phyloP scores from a whole-genome alignment of 2,113 vertebrate genomes.

The Nannospalax galili region DNA sequence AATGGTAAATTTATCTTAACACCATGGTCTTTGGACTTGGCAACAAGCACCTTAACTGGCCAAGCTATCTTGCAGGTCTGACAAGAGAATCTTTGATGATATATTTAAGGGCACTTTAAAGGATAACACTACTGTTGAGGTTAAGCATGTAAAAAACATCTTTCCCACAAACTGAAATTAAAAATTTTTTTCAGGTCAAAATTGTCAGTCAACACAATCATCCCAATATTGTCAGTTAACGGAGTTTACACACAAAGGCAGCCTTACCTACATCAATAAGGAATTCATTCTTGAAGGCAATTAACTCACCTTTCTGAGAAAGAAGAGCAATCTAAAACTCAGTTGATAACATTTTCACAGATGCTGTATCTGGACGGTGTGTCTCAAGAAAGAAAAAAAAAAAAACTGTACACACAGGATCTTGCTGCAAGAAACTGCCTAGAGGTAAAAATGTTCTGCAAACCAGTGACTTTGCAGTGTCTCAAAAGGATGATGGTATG shows the following conservation, averaged over 20 bases:
- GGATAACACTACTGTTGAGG: conserved; percentile 92
- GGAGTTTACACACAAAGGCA: conserved; percentile 94
- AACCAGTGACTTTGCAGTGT: conserved; percentile 98
- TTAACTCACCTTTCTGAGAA: conserved; percentile 97
- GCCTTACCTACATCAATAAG: conserved; percentile 74
- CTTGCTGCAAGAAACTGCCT: conserved; percentile 96
- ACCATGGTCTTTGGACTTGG: not conserved
- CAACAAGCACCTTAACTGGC: not conserved
- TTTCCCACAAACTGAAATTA: conserved; percentile 94
- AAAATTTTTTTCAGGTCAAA: conserved; percentile 93
- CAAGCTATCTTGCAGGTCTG: not conserved
- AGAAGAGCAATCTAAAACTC: conserved; percentile 95
- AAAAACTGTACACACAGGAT: conserved; percentile 97
- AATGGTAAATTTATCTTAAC: conserved; percentile 48
- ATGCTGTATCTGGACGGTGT: conserved; percentile 96
- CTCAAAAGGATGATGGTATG: conserved; percentile 95
- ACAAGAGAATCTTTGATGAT: conserved; percentile 79
- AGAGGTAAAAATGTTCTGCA: conserved; percentile 93
- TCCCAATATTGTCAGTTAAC: conserved; percentile 94
- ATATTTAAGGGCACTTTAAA: conserved; percentile 93
- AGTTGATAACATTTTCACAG: conserved; percentile 93
- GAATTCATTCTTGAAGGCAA: conserved; percentile 87
- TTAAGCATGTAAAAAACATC: conserved; percentile 96
- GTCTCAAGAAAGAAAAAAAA: conserved; percentile 95
- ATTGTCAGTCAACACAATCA: conserved; percentile 97